Evolutionary conservation across 2,797 vertebrate genomes (phyloP).

Genomic region (Sebastes elongatus): DNA sequence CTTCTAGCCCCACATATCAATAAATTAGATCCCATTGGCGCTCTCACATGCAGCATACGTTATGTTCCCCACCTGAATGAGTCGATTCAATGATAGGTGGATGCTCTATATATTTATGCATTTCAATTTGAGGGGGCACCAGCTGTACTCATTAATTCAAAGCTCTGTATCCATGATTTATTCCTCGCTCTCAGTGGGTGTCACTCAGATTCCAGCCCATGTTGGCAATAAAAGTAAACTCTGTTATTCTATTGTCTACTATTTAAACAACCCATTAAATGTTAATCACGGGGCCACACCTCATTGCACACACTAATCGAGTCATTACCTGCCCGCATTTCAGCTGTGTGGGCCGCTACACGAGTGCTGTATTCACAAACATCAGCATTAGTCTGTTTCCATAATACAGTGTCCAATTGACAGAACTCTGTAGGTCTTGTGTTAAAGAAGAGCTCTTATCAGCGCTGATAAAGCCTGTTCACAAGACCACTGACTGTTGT

Average conservation of each 20-base stretch:
- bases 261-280: slow-evolving; percentile 57
- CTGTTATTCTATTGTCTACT: slow-evolving; percentile 30
- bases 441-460: slow-evolving; percentile 55
- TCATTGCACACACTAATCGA: slow-evolving; percentile 52
- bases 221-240: slow-evolving; percentile 42
- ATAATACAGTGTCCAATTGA: slow-evolving; percentile 15
- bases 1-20: slow-evolving; percentile 26
- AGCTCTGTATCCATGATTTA: slow-evolving; percentile 11
- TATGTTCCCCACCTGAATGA: slow-evolving; percentile 31
- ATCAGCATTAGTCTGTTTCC: slow-evolving; percentile 36
- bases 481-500: slow-evolving; percentile 57
- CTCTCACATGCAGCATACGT: not conserved
- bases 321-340: slow-evolving; percentile 33
- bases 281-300: slow-evolving; percentile 58
- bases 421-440: slow-evolving; percentile 6
- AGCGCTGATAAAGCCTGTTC: slow-evolving; percentile 58
- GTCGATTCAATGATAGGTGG: slow-evolving; percentile 33
- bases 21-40: slow-evolving; percentile 32
- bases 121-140: slow-evolving; percentile 28
- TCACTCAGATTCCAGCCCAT: not conserved
- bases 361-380: slow-evolving; percentile 35
- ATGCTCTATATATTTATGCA: slow-evolving; percentile 30
- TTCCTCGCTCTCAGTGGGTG: not conserved
- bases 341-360: not conserved
- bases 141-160: slow-evolving; percentile 38